A percentile compares a stretch with the other conserved stretches of the same genome.
Evolutionary conservation across 2,888 invertebrate genomes (phyloP).

Genomic region (Chesias legatella): DNA sequence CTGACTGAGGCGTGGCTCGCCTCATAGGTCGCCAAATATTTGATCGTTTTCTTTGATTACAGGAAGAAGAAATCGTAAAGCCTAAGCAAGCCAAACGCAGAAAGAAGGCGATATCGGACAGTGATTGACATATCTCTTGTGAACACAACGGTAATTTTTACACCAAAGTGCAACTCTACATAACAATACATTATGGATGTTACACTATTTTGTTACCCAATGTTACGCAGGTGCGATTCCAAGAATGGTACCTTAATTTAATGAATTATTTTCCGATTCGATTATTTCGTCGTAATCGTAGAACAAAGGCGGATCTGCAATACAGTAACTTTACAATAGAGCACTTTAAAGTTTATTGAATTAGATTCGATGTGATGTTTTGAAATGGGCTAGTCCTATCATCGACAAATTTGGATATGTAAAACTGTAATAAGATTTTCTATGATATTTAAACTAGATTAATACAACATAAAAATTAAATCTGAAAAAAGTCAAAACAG

Average conservation of each 20-base stretch:
- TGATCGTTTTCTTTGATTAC: slow-evolving; percentile 52
- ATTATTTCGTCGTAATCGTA: too few species aligned
- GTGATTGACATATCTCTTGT: slow-evolving; percentile 88
- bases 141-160: slow-evolving; percentile 64
- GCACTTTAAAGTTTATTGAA: too few species aligned
- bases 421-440: too few species aligned
- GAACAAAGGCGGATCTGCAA: too few species aligned
- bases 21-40: not conserved
- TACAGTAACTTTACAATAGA: too few species aligned
- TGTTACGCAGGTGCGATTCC: slow-evolving; percentile 58
- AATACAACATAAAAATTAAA: too few species aligned
- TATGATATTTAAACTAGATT: too few species aligned
- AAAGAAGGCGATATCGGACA: slow-evolving; percentile 95
- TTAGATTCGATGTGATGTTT: too few species aligned
- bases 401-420: too few species aligned
- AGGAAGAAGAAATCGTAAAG: slow-evolving; percentile 95
- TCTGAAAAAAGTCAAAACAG: too few species aligned
- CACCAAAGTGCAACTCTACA: slow-evolving; percentile 79
- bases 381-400: too few species aligned
- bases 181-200: slow-evolving; percentile 63
- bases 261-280: slow-evolving; percentile 44
- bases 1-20: too few species aligned
- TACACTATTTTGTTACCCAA: slow-evolving; percentile 57
- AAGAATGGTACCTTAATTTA: slow-evolving; percentile 58
- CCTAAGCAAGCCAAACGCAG: slow-evolving; percentile 94